Evolutionary conservation across 2,797 vertebrate species (phyloP).

Genomic region (Squalus acanthias): DNA sequence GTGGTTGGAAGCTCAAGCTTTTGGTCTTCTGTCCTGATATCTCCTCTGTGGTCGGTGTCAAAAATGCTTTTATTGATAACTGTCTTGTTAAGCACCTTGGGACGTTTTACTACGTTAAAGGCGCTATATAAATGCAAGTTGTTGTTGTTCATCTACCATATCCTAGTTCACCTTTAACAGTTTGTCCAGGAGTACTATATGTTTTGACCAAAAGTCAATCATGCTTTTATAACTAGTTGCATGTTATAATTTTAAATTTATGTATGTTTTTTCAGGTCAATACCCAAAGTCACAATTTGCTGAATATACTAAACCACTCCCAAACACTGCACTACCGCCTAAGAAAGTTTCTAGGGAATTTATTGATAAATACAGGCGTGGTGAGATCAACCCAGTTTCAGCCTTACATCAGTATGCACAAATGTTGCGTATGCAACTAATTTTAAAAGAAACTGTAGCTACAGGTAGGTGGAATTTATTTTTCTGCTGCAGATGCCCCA

Average conservation of each 20-base stretch:
- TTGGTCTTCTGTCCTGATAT: no score
- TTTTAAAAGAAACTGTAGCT: conserved; percentile 79
- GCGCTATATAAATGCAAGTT: neutral
- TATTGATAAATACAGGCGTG: conserved; percentile 64
- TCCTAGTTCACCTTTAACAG: neutral
- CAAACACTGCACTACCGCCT: conserved; percentile 43
- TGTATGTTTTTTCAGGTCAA: conserved; percentile 46
- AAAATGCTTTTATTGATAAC: no score
- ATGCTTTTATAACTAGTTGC: neutral
- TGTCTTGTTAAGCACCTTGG: no score
- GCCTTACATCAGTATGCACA: conserved; percentile 73
- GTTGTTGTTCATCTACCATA: neutral
- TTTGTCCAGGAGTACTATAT: neutral
- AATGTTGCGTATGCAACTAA: conserved; percentile 62
- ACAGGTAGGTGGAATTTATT: conserved; percentile 50
- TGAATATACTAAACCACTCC: conserved; percentile 42
- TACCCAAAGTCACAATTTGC: conserved; percentile 47
- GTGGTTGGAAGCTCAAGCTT: no score
- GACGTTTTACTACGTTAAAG: neutral
- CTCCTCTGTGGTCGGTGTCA: no score
- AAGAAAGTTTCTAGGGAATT: conserved; percentile 53
- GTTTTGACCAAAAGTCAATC: neutral
- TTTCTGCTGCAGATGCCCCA: conserved; percentile 55
- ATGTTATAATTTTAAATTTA: neutral
- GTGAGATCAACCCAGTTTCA: conserved; percentile 66